Evolutionary conservation across 2,797 vertebrate genomes (phyloP), one percentile per base, ranked within the genome.

Genomic region (Fundulus diaphanus): DNA sequence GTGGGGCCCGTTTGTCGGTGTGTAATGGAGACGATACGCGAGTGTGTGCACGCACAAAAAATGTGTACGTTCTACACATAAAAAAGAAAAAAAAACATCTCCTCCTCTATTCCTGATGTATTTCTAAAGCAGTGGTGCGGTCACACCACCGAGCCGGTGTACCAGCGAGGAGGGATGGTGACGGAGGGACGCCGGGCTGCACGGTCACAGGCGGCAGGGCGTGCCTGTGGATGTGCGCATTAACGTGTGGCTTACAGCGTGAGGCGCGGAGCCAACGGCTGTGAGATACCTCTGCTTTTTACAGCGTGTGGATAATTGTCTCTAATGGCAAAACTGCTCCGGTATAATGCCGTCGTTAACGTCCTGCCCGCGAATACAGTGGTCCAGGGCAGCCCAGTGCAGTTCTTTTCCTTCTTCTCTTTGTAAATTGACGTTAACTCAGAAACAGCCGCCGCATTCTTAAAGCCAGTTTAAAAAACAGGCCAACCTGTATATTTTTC

Each of bases 1-100:
- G 88, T 85, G 82, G 52, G 66, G 70, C 59, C 84, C 31, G 86
- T 71, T 74, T 79, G 85, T 37, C 52, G n/a, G 48, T 74, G 77
- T 63, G 61, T 22, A 54, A 33, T 73, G 16, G 71, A 51, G 66
- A 65, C 46, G 29, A 24, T 22, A 66, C 24, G 71, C 6, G 61
- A 5, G 61, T n/a, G 73, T 61, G 83, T 72, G 76, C 61, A n/a
- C n/a, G n/a, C n/a, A n/a, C n/a, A 35, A 44, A 37, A 24, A 35
- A 76, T 46, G 72, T 18, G 75, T 80, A 66, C 48, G 73, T 73
- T 72, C 77, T 85, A 82, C 83, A 84, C 81, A 8, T 75, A 76
- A 4, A 61, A 59, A 37, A 56, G 35, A 33, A 35, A n/a, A 27
- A 15, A 54, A 27, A 54, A 65, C 15, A 82, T 87, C 81, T 83